A percentile compares a stretch with the other conserved stretches of the same genome.
Conservation (phyloP, 1,140 invertebrate species). For the Globodera rostochiensis region DNA sequence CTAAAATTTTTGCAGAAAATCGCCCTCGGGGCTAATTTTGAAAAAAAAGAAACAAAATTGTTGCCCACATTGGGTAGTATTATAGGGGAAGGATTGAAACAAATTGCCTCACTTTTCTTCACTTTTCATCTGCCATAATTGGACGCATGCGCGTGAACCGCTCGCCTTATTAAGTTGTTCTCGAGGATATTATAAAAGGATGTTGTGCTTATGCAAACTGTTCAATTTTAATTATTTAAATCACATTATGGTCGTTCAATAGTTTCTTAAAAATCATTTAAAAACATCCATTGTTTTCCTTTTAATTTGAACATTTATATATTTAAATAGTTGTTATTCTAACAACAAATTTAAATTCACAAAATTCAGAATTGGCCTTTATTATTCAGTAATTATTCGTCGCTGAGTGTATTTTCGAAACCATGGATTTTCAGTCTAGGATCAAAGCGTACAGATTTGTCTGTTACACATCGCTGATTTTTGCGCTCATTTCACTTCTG, state of each 20-base stretch:
- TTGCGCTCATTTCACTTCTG: conserved; percentile 48
- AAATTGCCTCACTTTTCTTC: background rate
- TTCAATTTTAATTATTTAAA: no score
- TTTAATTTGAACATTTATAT: background rate
- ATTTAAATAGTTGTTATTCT: background rate
- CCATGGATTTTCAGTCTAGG: conserved; percentile 39
- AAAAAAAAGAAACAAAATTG: background rate
- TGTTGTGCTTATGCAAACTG: background rate
- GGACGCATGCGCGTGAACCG: background rate
- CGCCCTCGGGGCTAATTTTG: background rate
- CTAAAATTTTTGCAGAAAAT: background rate
- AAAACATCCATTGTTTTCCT: no score
- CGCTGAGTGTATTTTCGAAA: background rate
- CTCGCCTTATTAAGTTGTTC: background rate
- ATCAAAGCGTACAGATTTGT: conserved; percentile 55
- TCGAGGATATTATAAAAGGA: background rate
- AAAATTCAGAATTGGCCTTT: background rate
- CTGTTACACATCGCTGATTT: conserved; percentile 47
- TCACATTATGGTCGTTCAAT: background rate
- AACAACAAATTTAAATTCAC: background rate
- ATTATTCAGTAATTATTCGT: no score
- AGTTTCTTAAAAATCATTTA: background rate
- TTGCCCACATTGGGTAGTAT: background rate
- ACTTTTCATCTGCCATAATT: background rate
- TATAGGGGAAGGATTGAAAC: background rate